These are phyloP conservation scores for Sander lucioperca DNA, from an alignment of 2,113 vertebrate genomes.

Conservation along the genomic window DNA sequence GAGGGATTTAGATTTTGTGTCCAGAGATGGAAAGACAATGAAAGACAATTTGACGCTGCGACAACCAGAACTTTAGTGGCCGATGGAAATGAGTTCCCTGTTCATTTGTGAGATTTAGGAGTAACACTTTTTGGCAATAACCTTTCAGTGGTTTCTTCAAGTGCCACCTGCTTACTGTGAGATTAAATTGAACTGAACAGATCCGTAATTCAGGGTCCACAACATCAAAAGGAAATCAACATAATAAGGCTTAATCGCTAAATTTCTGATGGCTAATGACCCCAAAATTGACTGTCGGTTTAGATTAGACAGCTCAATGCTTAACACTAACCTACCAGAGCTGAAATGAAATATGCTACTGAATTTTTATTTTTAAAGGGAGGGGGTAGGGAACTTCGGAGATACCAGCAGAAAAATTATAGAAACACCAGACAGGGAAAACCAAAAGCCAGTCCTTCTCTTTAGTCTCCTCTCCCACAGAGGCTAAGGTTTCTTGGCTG, in stretches of 20 bases:
- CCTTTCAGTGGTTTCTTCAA: slow-evolving; percentile 37
- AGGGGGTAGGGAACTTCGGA: slow-evolving; percentile 18
- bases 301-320: slow-evolving; percentile 65
- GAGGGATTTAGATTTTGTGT: not conserved
- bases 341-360: slow-evolving; percentile 57
- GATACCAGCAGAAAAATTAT: slow-evolving; percentile 40
- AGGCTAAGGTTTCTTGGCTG: slow-evolving; percentile 60
- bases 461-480: slow-evolving; percentile 48
- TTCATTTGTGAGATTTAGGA: slow-evolving; percentile 25
- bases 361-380: slow-evolving; percentile 51
- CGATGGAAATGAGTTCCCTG: slow-evolving; percentile 38
- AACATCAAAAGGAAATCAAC: slow-evolving; percentile 76
- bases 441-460: slow-evolving; percentile 15
- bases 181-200: slow-evolving; percentile 77
- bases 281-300: slow-evolving; percentile 79
- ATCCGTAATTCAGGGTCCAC: slow-evolving; percentile 58
- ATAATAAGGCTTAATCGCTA: slow-evolving; percentile 78
- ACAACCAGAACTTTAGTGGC: slow-evolving; percentile 29
- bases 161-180: slow-evolving; percentile 79
- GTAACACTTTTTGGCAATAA: slow-evolving; percentile 46
- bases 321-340: slow-evolving; percentile 71
- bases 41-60: slow-evolving; percentile 21
- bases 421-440: slow-evolving; percentile 54
- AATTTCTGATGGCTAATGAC: slow-evolving; percentile 80
- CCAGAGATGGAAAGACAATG: not conserved